Percentiles rank a stretch among this genome's conserved stretches.
Evolutionary conservation across 1,140 invertebrate species (phyloP).

Genomic region (Semibalanus balanoides): DNA sequence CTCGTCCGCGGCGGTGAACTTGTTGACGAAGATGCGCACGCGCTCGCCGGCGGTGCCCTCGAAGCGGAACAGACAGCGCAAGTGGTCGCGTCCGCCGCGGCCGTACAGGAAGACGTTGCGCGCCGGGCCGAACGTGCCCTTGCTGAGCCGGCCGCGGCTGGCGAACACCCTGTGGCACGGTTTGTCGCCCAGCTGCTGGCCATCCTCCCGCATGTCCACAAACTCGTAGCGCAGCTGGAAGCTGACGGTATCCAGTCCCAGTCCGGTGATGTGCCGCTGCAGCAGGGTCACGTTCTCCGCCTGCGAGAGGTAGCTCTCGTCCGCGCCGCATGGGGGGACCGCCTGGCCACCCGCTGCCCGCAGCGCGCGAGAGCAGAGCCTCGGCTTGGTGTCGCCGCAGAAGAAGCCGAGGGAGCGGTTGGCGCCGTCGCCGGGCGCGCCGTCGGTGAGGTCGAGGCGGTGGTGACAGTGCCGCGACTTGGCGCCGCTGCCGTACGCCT

Average conservation of each 20-base stretch:
- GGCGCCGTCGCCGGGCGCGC: not conserved
- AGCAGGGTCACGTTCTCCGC: conserved; percentile 54
- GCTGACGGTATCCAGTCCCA: conserved; percentile 56
- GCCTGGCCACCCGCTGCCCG: conserved; percentile 47
- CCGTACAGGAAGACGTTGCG: conserved; percentile 66
- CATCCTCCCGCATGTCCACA: conserved; percentile 59
- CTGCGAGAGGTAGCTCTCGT: conserved; percentile 60
- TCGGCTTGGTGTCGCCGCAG: conserved; percentile 55
- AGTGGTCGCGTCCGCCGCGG: conserved; percentile 53
- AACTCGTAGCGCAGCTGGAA: conserved; percentile 67
- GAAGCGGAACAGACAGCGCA: conserved; percentile 58
- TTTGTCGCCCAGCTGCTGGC: conserved; percentile 34
- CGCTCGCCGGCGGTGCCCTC: not conserved
- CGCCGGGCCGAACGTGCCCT: conserved; percentile 46
- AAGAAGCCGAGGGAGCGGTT: conserved; percentile 44
- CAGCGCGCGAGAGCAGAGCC: conserved; percentile 36
- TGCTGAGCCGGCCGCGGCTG: conserved; percentile 15
- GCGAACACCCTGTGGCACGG: conserved; percentile 20
- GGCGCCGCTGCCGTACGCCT: not conserved
- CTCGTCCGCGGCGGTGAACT: not conserved
- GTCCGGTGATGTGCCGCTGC: conserved; percentile 59
- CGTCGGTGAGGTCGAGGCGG: not conserved
- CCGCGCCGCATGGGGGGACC: conserved; percentile 52
- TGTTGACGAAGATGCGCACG: not conserved
- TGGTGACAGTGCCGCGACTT: not conserved